Conservation (phyloP, 2,888 invertebrate species). For the Carabus problematicus region DNA sequence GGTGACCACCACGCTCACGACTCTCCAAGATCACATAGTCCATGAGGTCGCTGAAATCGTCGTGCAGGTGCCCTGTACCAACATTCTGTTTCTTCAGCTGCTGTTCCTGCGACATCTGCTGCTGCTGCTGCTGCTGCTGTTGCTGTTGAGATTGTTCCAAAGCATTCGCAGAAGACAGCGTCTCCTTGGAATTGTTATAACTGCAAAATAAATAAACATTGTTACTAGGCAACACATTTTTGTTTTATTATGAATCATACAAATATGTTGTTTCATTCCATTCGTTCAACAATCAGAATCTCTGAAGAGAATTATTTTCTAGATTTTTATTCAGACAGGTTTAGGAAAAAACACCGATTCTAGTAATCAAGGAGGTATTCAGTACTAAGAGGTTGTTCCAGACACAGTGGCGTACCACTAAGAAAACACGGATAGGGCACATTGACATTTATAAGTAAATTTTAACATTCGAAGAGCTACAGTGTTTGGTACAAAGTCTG, state of each 20-base stretch:
- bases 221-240: not conserved
- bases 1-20: constrained; percentile 61
- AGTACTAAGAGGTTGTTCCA: too few relatives aligned
- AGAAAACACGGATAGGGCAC: too few relatives aligned
- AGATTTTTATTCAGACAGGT: too few relatives aligned
- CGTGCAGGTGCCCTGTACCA: constrained; percentile 58
- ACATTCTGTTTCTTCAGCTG: constrained; percentile 54
- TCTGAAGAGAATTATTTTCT: too few relatives aligned
- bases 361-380: too few relatives aligned
- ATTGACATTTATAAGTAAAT: too few relatives aligned
- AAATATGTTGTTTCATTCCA: too few relatives aligned
- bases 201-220: constrained; percentile 49
- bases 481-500: too few relatives aligned
- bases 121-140: constrained; percentile 35
- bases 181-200: constrained; percentile 57
- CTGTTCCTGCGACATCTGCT: constrained; percentile 45
- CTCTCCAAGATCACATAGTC: constrained; percentile 62
- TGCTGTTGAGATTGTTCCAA: constrained; percentile 24
- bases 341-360: too few relatives aligned
- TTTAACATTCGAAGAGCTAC: too few relatives aligned
- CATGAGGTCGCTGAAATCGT: constrained; percentile 69
- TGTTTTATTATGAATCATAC: not conserved
- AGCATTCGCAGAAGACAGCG: constrained; percentile 43
- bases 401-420: too few relatives aligned
- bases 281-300: too few relatives aligned